Evolutionary conservation across 2,113 vertebrate genomes (phyloP).

Genomic region (Pavo muticus): DNA sequence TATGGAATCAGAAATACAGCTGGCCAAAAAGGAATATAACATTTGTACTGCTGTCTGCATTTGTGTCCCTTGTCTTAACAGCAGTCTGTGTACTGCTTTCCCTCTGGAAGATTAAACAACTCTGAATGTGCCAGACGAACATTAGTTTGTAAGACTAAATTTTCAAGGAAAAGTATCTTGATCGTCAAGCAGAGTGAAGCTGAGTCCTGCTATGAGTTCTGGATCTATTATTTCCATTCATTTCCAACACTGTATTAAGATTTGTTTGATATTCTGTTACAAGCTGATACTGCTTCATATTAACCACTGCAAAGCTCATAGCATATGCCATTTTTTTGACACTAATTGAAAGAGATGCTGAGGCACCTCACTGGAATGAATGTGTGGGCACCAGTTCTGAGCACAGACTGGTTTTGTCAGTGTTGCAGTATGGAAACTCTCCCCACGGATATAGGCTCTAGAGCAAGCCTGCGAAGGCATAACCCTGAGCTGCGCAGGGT

Average conservation of each 20-base stretch:
- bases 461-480: accelerated
- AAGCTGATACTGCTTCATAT: background rate
- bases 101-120: background rate
- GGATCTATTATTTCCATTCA: background rate
- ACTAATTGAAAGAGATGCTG: background rate
- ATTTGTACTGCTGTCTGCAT: background rate
- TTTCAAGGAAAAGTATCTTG: background rate
- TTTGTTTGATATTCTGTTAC: background rate
- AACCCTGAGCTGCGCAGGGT: background rate
- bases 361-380: background rate
- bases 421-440: accelerated
- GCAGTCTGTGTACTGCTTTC: background rate
- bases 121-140: background rate
- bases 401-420: background rate
- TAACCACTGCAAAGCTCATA: background rate
- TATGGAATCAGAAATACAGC: background rate
- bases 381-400: background rate
- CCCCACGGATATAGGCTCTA: background rate
- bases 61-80: background rate
- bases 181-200: background rate
- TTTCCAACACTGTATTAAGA: background rate
- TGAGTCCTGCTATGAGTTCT: background rate
- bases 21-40: background rate
- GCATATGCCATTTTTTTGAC: background rate
- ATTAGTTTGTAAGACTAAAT: background rate